Evolutionary conservation across 2,888 invertebrate genomes (phyloP).

Genomic region (Harpalus rubripes): DNA sequence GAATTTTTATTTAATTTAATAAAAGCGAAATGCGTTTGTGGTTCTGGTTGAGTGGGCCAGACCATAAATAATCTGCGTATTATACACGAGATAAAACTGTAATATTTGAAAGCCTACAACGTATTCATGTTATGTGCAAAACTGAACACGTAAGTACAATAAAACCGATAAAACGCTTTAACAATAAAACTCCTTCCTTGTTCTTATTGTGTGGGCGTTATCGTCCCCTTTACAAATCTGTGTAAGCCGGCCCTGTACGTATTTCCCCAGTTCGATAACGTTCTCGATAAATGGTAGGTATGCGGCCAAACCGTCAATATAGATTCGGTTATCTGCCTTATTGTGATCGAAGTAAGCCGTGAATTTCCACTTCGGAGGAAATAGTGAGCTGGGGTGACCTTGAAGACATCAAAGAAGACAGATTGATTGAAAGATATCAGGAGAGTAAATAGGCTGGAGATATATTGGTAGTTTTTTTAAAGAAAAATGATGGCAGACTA

Average conservation of each 20-base stretch:
- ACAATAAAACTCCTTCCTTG: too few species aligned
- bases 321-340: slow-evolving; percentile 5
- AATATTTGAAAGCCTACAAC: too few species aligned
- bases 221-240: neutral
- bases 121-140: too few species aligned
- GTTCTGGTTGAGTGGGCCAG: too few species aligned
- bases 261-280: neutral
- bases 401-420: neutral
- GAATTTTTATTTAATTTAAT: too few species aligned
- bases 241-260: neutral
- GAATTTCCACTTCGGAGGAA: neutral
- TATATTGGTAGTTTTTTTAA: neutral
- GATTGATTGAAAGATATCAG: neutral
- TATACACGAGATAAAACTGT: too few species aligned
- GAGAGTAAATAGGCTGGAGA: neutral
- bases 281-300: neutral
- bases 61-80: too few species aligned
- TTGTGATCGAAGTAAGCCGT: neutral
- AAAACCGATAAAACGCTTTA: too few species aligned
- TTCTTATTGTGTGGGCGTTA: neutral
- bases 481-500: neutral
- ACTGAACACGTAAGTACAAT: too few species aligned
- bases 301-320: neutral
- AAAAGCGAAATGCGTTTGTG: too few species aligned
- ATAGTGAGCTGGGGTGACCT: neutral